Evolutionary conservation across 1,140 invertebrate species (phyloP).

Genomic region (Nephotettix cincticeps): DNA sequence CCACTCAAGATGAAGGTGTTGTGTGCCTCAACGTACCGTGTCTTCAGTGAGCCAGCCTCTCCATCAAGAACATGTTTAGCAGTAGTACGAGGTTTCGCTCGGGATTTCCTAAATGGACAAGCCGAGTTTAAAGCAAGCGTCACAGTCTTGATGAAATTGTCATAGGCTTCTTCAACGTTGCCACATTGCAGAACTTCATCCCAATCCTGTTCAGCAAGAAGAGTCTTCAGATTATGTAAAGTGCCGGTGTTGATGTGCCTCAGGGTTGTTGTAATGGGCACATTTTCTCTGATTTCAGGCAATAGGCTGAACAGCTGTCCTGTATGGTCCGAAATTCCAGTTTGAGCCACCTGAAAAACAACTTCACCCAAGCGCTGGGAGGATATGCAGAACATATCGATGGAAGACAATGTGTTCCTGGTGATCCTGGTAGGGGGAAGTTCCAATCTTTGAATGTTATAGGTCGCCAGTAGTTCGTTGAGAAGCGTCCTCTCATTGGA

Average conservation of each 20-base stretch:
- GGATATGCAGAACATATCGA: not conserved
- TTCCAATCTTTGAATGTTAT: not conserved
- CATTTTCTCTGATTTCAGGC: too few species aligned
- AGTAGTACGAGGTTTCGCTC: too few species aligned
- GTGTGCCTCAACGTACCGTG: not conserved
- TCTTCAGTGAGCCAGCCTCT: too few species aligned
- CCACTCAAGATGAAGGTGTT: not conserved
- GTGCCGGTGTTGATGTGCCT: not conserved
- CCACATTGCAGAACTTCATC: not conserved
- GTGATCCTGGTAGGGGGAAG: not conserved
- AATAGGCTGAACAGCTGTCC: not conserved
- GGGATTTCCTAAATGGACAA: not conserved
- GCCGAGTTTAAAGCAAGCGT: not conserved
- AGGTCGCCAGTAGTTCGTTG: not conserved
- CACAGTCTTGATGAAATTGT: not conserved
- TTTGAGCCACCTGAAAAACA: not conserved
- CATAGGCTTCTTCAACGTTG: not conserved
- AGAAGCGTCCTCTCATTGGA: not conserved
- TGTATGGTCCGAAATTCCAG: not conserved
- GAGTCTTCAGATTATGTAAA: not conserved
- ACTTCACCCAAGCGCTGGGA: not conserved
- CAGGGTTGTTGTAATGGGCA: not conserved
- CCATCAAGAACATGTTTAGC: too few species aligned
- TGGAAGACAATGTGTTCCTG: not conserved
- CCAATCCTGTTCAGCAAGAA: not conserved